Evolutionary conservation across 2,888 invertebrate species (phyloP), one percentile per base, ranked within the genome.

Genomic region (Trissoscelio sp.): DNA sequence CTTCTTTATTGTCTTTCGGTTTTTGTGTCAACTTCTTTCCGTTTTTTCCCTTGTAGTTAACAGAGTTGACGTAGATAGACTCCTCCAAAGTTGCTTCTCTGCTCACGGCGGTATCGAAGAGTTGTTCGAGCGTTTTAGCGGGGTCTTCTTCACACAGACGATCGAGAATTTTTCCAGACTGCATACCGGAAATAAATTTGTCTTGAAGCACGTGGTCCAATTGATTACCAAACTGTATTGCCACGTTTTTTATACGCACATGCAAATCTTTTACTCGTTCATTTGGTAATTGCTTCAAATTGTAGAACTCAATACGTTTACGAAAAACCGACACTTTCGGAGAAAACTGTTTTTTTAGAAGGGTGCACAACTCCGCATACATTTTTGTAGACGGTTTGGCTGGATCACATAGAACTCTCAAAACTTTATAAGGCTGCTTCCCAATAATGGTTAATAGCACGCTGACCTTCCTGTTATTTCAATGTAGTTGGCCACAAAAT

Each of bases 181-280:
- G 39, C 0, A 83, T 14, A 12, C 81, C 20, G 1, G 24, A 7
- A 11, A 48, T 16, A 24, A 48, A 48, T n/a, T 48, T 48, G 24
- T 48, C 48, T 5, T 14, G 11, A 3, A 48, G 11, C 1, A 48
- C 14, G 24, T 48, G 5, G 7, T 7, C 12, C 1, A 84, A 64
- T 11, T 46, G 57, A 6, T 46, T 11, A 12, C 81, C 83, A 42
- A 83, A 84, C 44, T 78, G 70, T 1, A 58, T 62, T 0, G 82
- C 80, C 18, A 48, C 67, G 84, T 84, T 87, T 86, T 87, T 86
- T 84, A 88, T 79, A 82, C 87, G 64, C 83, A 84, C 87, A 86
- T 87, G 83, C 83, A 80, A 83, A 1, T 74, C 31, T 42, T 77
- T 84, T 0, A 83, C 24, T 0, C 78, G 42, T 39, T 83, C 80